Evolutionary conservation across 2,113 vertebrate genomes (phyloP), one percentile per base, ranked within the genome.

Genomic region (Callopanchax toddi): DNA sequence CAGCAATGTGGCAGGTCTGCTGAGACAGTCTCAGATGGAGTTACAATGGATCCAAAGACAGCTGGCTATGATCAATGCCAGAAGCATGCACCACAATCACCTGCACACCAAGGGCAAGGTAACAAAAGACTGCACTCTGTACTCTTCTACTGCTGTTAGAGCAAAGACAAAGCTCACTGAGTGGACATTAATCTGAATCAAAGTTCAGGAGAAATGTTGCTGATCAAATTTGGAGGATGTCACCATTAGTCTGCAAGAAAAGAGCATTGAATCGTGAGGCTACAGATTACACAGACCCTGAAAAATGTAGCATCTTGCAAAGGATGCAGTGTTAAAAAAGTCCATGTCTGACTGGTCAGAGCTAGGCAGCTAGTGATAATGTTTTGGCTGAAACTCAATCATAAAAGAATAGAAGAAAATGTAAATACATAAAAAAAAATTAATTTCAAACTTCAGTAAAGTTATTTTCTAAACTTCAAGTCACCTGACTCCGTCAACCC

Each of bases 41-140:
- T 85, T 93, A 61, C 70, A 92, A 67, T 91, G 92, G 91, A 92
- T 94, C 25, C 91, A 92, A 88, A 90, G 91, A 51, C 90, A 90
- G 66, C 73, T 92, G 67, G 90, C 89, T 54, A 81, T 91, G 68
- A 86, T 91, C 51, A 68, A 81, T 50, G 52, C 61, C 32, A 89
- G 91, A 57, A 84, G 87, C 25, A 5, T 84, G 0, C 36, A 48
- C n/a, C 89, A 76, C 45, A 87, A 81, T 43, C 79, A 78, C 51
- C 58, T 76, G 50, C 58, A 84, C 58, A 60, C 81, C 37, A 78
- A 87, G 50, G 67, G 67, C 62, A 91, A 92, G 93, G 94, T 94
- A 82, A 74, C 16, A 59, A 53, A 34, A 12, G 17, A 21, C 43
- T 44, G 36, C 34, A 56, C 18, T 11, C 63, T 45, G 39, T 11